These are phyloP conservation scores for Ctenosaura bakeri DNA, from an alignment of 2,797 vertebrate species.

Conservation along the genomic window DNA sequence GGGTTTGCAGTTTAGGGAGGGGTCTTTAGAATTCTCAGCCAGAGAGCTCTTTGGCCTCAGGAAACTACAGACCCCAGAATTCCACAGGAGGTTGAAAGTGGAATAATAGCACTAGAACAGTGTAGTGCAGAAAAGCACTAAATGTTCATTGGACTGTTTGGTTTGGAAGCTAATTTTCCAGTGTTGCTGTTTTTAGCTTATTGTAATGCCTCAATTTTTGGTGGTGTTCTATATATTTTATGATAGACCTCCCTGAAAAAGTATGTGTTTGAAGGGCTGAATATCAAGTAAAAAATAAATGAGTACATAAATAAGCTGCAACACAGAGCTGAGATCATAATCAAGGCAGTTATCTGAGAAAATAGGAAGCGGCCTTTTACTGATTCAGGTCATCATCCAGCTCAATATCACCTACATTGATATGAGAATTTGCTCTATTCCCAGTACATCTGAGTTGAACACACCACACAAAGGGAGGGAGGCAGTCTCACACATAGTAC, in stretches of 20 bases:
- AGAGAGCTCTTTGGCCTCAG: no score
- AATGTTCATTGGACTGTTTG: neutral
- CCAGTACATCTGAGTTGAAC: neutral
- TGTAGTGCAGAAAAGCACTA: no score
- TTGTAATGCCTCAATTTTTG: neutral
- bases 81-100: no score
- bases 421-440: neutral
- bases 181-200: neutral
- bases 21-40: no score
- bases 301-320: neutral
- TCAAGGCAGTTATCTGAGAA: neutral
- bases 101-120: no score
- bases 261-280: neutral
- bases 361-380: no score
- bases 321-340: neutral
- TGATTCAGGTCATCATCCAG: no score
- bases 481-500: neutral
- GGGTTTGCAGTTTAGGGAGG: no score
- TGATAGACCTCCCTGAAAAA: neutral
- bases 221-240: neutral
- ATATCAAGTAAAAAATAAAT: neutral
- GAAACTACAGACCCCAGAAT: no score
- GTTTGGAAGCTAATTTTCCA: neutral
- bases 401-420: neutral
- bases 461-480: neutral